These are phyloP conservation scores for Siniperca obscura DNA, from an alignment of 2,797 vertebrate genomes.

Conservation along the genomic window DNA sequence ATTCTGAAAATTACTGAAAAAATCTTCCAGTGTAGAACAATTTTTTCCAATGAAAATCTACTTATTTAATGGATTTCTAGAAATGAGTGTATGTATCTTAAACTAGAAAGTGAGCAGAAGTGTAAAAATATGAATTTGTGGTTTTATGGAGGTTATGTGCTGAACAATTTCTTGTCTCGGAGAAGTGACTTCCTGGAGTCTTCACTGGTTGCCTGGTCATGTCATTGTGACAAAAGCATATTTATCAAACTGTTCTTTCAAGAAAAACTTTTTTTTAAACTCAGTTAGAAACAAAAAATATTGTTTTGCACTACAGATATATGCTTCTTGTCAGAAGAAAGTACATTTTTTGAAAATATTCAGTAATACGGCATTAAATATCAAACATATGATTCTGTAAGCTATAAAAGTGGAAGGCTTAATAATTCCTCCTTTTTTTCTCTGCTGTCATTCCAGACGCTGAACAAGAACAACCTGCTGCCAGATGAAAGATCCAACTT, in stretches of 20 bases:
- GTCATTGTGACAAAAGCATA: neutral
- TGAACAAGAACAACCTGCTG: conserved; percentile 99
- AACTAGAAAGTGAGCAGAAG: neutral
- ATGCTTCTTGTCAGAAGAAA: neutral
- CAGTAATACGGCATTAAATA: neutral
- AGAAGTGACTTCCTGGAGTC: neutral
- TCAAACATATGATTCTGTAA: neutral
- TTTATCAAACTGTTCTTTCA: neutral
- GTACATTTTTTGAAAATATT: too few relatives aligned
- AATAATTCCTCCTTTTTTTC: conserved; percentile 5
- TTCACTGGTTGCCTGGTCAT: neutral
- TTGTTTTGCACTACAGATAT: neutral
- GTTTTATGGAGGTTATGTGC: neutral
- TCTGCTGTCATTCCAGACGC: conserved; percentile 85
- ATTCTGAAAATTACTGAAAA: neutral
- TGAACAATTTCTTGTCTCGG: neutral
- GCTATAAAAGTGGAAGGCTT: neutral
- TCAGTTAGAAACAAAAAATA: neutral
- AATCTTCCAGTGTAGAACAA: neutral
- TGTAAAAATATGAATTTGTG: neutral
- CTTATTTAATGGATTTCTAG: neutral
- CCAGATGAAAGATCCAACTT: conserved; percentile 96
- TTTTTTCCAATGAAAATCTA: neutral
- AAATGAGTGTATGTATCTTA: neutral
- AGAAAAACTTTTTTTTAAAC: neutral